Evolutionary conservation across 2,113 vertebrate genomes (phyloP).

Genomic region (Phainopepla nitens): DNA sequence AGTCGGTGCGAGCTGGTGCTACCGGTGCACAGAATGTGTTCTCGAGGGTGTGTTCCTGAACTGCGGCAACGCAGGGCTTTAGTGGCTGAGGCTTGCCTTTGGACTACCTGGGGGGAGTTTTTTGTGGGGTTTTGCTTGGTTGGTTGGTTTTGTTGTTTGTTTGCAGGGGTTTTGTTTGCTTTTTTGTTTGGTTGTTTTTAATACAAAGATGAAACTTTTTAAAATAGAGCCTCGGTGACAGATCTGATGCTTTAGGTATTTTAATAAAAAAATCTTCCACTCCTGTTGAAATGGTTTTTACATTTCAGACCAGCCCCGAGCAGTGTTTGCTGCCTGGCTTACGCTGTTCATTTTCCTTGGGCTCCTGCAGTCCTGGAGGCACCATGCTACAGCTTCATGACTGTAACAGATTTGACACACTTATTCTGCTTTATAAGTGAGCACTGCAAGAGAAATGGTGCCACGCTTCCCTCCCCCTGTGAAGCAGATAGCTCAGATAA

Average conservation of each 20-base stretch:
- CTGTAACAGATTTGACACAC: neutral
- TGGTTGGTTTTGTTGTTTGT: neutral
- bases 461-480: neutral
- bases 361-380: neutral
- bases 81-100: neutral
- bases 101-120: neutral
- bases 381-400: neutral
- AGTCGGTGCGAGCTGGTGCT: neutral
- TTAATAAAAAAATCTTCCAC: neutral
- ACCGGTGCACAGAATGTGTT: neutral
- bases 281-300: neutral
- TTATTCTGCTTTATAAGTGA: neutral
- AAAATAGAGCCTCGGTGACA: neutral
- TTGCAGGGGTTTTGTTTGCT: neutral
- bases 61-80: neutral
- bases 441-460: neutral
- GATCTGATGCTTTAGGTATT: neutral
- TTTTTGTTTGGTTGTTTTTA: neutral
- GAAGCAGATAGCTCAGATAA: neutral
- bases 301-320: neutral
- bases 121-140: neutral
- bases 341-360: neutral
- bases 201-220: neutral
- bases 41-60: neutral
- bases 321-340: neutral